Conservation (phyloP, 2,888 invertebrate species). For the Caenorhabditis drosophilae region DNA sequence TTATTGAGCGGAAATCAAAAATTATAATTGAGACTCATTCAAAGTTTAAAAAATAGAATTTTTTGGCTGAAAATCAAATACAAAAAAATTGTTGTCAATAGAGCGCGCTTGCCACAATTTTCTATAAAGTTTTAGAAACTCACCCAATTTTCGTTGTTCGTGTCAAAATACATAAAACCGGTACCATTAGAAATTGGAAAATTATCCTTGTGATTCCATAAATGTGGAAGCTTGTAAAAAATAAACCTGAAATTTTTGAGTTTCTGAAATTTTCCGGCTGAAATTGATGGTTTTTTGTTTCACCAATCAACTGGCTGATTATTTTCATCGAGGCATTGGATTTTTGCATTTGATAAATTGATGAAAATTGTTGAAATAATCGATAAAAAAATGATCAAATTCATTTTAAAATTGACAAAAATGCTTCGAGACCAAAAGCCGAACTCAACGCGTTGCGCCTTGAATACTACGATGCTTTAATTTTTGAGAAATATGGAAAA, state of each 20-base stretch:
- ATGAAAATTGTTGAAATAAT: too few relatives aligned
- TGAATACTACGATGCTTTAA: too few relatives aligned
- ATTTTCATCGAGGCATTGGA: conserved; percentile 38
- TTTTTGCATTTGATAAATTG: too few relatives aligned
- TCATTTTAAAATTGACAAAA: too few relatives aligned
- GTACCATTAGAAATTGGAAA: conserved; percentile 61
- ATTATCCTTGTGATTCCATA: conserved; percentile 38
- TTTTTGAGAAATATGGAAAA: too few relatives aligned
- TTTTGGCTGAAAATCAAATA: neutral
- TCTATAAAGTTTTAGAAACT: neutral
- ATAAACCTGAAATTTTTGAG: conserved; percentile 34
- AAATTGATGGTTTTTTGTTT: neutral
- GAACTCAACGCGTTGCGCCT: too few relatives aligned
- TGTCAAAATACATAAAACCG: conserved; percentile 70
- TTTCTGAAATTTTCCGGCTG: neutral
- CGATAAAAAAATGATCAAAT: too few relatives aligned
- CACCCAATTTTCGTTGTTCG: conserved; percentile 63
- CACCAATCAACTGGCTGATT: conserved; percentile 42
- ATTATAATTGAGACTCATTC: too few relatives aligned
- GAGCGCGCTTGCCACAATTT: neutral
- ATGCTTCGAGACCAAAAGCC: too few relatives aligned
- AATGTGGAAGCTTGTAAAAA: conserved; percentile 65
- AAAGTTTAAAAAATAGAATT: neutral
- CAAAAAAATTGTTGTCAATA: neutral
- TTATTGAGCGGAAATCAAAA: too few relatives aligned